These are phyloP conservation scores for Petromus typicus DNA, from an alignment of 2,113 vertebrate species.

Conservation along the genomic window DNA sequence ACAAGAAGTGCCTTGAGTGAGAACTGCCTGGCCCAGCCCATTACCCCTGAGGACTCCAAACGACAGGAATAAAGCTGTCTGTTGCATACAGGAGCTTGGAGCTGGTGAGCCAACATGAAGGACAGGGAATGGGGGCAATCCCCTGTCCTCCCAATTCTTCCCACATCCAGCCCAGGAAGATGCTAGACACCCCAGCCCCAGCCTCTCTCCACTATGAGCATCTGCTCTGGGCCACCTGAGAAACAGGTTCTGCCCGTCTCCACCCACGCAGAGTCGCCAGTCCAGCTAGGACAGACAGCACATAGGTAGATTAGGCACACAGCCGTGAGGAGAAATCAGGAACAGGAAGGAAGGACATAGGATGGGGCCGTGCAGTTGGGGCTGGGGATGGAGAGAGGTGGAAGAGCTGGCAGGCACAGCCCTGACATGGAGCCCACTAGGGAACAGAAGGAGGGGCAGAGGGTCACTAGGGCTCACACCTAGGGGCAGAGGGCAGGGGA, in stretches of 20 bases:
- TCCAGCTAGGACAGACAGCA: not conserved
- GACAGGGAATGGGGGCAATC: not conserved
- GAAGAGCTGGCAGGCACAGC: not conserved
- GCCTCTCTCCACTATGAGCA: not conserved
- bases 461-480: not conserved
- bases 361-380: not conserved
- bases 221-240: not conserved
- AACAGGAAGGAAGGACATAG: not conserved
- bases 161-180: not conserved
- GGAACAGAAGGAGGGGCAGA: not conserved
- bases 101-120: not conserved
- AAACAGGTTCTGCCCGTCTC: slow-evolving; percentile 35
- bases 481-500: rapidly evolving
- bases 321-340: not conserved
- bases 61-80: not conserved
- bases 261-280: not conserved
- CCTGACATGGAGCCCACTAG: not conserved
- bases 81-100: not conserved
- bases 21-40: not conserved
- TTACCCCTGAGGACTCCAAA: not conserved
- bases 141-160: not conserved
- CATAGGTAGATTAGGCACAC: rapidly evolving
- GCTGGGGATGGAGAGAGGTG: no score
- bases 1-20: not conserved
- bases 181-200: rapidly evolving